Evolutionary conservation across 2,888 invertebrate genomes (phyloP).

Genomic region (Oscheius sp.): DNA sequence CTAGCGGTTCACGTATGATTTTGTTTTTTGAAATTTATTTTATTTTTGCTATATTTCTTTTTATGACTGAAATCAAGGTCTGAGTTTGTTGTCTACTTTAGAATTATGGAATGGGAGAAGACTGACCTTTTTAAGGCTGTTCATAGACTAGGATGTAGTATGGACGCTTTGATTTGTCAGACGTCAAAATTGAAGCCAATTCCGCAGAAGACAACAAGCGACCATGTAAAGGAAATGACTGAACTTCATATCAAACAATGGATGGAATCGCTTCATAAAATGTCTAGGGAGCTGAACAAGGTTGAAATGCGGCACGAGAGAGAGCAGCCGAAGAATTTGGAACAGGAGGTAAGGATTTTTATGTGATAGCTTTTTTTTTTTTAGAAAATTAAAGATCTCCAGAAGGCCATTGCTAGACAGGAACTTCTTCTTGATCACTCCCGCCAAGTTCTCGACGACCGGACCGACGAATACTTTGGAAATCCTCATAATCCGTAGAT

Average conservation of each 20-base stretch:
- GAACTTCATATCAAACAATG: constrained; percentile 53
- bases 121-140: too few relatives aligned
- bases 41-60: too few relatives aligned
- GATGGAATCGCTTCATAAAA: constrained; percentile 6
- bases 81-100: too few relatives aligned
- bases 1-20: too few relatives aligned
- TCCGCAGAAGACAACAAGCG: constrained; percentile 51
- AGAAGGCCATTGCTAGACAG: constrained; percentile 16
- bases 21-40: too few relatives aligned
- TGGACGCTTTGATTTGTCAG: too few relatives aligned
- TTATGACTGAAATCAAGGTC: too few relatives aligned
- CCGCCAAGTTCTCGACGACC: not conserved
- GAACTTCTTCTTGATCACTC: constrained; percentile 13
- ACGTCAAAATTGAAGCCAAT: too few relatives aligned
- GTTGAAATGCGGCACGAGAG: constrained; percentile 12
- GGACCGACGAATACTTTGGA: constrained; percentile 26
- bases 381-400: constrained; percentile 20
- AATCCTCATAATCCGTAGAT: too few relatives aligned
- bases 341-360: constrained; percentile 8
- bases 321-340: constrained; percentile 5
- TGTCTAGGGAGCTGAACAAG: constrained; percentile 22
- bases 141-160: too few relatives aligned
- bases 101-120: too few relatives aligned
- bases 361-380: constrained; percentile 1
- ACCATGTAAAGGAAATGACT: constrained; percentile 64